Evolutionary conservation across 2,113 vertebrate species (phyloP), one percentile per base, ranked within the genome.

Genomic region (Peromyscus leucopus): DNA sequence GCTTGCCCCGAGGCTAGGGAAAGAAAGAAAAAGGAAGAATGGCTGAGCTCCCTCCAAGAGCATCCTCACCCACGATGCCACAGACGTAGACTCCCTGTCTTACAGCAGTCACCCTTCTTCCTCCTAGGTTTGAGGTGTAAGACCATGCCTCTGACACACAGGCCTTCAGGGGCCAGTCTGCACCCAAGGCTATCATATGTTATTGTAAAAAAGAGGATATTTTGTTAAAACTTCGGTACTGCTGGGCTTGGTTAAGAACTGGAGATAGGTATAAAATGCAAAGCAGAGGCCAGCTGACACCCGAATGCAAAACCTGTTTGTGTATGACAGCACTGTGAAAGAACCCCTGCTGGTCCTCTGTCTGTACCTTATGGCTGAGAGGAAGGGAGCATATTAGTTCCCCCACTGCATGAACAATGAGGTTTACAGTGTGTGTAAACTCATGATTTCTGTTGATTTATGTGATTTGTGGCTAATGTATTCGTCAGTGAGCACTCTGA

Each of bases 361-460:
- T n/a, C 39, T 67, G 9, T 88, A 39, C n/a, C 59, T 93, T 69
- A 15, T 19, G 67, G 28, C 69, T 9, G 16, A 83, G 26, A 90
- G 72, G 91, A 33, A 74, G 59, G 12, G 4, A 63, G 71, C 71
- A 10, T 22, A 72, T 59, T 57, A 74, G 26, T n/a, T 75, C 55
- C 55, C 90, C n/a, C 16, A 57, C 71, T 72, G 46, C 55, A 33
- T 85, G 76, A 91, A 91, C 89, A 83, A 59, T 46, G 79, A 76
- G 76, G 87, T 88, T 89, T 67, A 76, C 10, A 21, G 13, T 96
- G 42, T 90, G 39, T 79, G 55, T 89, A 88, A 97, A 97, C 71
- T 61, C 80, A 76, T 39, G 82, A 75, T 94, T 92, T 96, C 92
- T 94, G 89, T 95, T 94, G 92, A 83, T 93, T 94, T 96, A 75